Conservation (phyloP, 2,888 invertebrate species). For the Keiferia lycopersicella region DNA sequence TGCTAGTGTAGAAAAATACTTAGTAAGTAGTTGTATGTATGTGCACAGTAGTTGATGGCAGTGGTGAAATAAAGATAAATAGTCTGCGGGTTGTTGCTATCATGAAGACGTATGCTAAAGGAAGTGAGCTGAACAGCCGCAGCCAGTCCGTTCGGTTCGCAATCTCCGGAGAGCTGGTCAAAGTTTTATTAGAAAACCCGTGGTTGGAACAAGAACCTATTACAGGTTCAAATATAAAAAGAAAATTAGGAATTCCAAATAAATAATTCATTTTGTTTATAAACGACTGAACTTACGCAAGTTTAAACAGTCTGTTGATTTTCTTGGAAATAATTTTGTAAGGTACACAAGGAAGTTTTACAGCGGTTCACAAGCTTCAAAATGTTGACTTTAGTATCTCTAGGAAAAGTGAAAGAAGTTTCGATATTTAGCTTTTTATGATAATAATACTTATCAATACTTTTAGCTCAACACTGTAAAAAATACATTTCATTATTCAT, state of each 20-base stretch:
- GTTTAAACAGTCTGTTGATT: slow-evolving; percentile 42
- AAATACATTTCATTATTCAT: not conserved
- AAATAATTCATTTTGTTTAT: slow-evolving; percentile 3
- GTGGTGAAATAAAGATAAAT: slow-evolving; percentile 47
- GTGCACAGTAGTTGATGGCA: slow-evolving; percentile 46
- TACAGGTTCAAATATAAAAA: not conserved
- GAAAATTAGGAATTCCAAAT: not conserved
- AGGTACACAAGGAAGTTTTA: slow-evolving; percentile 33
- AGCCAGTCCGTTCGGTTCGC: slow-evolving; percentile 3
- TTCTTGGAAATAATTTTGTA: slow-evolving; percentile 40
- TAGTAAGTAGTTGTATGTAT: slow-evolving; percentile 20
- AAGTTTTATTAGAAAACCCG: slow-evolving; percentile 28
- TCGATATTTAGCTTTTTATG: slow-evolving; percentile 2
- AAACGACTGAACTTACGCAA: slow-evolving; percentile 33
- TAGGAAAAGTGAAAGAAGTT: slow-evolving; percentile 34
- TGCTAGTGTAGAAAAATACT: too few species aligned
- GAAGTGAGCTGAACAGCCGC: slow-evolving; percentile 26
- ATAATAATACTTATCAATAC: not conserved
- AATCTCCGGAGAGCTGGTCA: slow-evolving; percentile 18
- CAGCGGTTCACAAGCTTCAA: slow-evolving; percentile 31
- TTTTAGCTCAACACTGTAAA: not conserved
- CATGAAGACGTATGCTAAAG: slow-evolving; percentile 54
- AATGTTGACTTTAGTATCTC: slow-evolving; percentile 41
- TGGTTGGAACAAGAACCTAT: slow-evolving; percentile 1
- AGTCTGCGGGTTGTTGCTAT: slow-evolving; percentile 43